Percentiles rank a stretch among this genome's conserved stretches.
Evolutionary conservation across 1,140 invertebrate species (phyloP).

Genomic region (Papilio xuthus): DNA sequence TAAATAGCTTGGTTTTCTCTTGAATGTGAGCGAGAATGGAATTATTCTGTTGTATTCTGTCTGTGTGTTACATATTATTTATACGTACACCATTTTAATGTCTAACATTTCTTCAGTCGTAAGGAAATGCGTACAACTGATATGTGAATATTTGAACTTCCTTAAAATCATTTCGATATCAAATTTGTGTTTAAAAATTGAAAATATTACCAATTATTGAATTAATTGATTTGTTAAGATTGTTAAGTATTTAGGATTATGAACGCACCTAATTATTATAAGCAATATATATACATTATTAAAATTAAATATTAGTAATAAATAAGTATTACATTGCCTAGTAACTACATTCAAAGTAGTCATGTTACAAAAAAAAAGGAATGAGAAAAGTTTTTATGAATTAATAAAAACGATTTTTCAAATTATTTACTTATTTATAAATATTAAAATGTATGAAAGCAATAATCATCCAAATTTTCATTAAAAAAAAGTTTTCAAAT

Average conservation of each 20-base stretch:
- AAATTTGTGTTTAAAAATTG: constrained; percentile 9
- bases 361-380: background rate
- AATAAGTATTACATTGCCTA: constrained; percentile 31
- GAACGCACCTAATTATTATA: constrained; percentile 47
- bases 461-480: too few species aligned
- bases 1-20: constrained; percentile 56
- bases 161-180: background rate
- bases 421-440: too few species aligned
- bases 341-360: background rate
- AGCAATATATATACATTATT: constrained; percentile 44
- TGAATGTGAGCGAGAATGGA: constrained; percentile 45
- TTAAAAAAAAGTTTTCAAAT: too few species aligned
- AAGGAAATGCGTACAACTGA: background rate
- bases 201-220: constrained; percentile 36
- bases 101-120: background rate
- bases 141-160: background rate
- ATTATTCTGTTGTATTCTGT: constrained; percentile 36
- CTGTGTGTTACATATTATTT: background rate
- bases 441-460: too few species aligned
- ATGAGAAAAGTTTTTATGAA: background rate
- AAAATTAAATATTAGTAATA: constrained; percentile 29
- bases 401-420: too few species aligned
- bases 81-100: background rate
- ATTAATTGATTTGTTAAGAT: constrained; percentile 31
- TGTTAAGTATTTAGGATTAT: constrained; percentile 40